phyloP scores from a whole-genome alignment of 2,797 vertebrate species.

The Bradypodion pumilum region DNA sequence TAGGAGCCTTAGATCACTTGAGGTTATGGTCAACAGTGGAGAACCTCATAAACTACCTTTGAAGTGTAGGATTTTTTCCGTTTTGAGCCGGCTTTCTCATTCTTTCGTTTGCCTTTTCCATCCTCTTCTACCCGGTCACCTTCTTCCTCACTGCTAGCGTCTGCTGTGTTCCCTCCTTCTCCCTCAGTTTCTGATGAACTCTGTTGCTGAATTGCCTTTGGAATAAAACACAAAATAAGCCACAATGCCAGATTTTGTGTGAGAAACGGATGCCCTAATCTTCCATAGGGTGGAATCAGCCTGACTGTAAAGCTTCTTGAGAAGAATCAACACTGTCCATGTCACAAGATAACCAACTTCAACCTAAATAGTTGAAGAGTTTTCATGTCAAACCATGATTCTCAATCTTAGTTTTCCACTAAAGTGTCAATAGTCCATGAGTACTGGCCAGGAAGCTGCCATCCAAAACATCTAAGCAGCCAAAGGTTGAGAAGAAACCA shows the following conservation, averaged over 20 bases:
- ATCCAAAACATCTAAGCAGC: too few species aligned
- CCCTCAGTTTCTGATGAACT: conserved; percentile 93
- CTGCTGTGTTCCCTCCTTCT: conserved; percentile 87
- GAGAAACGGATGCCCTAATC: not conserved
- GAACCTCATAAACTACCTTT: conserved; percentile 78
- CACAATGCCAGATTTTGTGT: not conserved
- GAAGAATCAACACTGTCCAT: not conserved
- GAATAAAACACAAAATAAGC: conserved; percentile 48
- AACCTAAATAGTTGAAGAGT: not conserved
- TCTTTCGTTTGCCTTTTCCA: conserved; percentile 87
- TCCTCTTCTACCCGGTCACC: conserved; percentile 88
- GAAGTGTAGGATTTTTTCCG: conserved; percentile 89
- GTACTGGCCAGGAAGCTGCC: too few species aligned
- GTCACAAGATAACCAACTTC: not conserved
- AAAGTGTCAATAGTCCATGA: too few species aligned
- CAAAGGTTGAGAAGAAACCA: not conserved
- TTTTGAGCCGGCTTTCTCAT: conserved; percentile 88
- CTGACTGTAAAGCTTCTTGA: not conserved
- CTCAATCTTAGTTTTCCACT: too few species aligned
- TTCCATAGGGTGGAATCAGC: not conserved
- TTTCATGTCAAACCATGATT: too few species aligned
- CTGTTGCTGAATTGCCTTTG: conserved; percentile 91
- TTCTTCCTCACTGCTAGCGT: conserved; percentile 93
- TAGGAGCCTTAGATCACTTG: not conserved
- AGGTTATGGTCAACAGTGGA: too few species aligned